Base-by-base conservation (phyloP, 2,113 vertebrate species). In the Sinocyclocheilus anophthalmus region DNA sequence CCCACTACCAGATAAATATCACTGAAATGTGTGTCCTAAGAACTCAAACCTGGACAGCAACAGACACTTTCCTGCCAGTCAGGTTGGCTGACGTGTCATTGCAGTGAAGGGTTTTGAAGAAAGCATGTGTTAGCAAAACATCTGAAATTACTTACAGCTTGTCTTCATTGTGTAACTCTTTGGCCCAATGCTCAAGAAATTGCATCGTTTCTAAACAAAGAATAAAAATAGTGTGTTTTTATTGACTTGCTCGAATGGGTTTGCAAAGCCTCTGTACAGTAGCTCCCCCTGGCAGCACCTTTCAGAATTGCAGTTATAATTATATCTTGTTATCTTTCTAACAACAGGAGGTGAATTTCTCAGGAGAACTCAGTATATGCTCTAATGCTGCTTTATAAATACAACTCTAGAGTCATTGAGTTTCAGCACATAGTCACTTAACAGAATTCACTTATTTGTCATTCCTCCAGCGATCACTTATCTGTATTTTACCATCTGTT, bases 401-500 rank as follows among this genome's bases (percentile, higher is more conserved):
- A 63, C 13, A 80, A 5, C 20, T 80, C 12, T 13, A 39, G 4
- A 59, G 22, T 18, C 77, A 63, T 2, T 7, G 55, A 16, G 20
- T 63, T 61, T 61, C 77, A 80, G 20, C 22, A 63, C 57, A 18
- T 45, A 63, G 37, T 42, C 57, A 45, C 69, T 72, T 72, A 42
- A 42, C 10, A 33, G 13, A 16, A 42, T 42, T 42, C 57, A 81
- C 22, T 24, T 65, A 5, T 26, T 65, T 81, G 18, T 18, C 39
- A 14, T 63, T 61, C 33, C 55, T 61, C 5, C 3, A 65, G 14
- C 26, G 24, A 81, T 30, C 7, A 65, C 59, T 45, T 14, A 65
- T 65, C n/a, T 65, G 0, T 65, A 65, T 61, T 79, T 79, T n/a
- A 80, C 57, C 33, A 61, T 80, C 55, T 80, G 55, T 24, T 76